A percentile compares a stretch with the other conserved stretches of the same genome.
phyloP scores from a whole-genome alignment of 2,888 invertebrate genomes.

The Brenthis daphne region DNA sequence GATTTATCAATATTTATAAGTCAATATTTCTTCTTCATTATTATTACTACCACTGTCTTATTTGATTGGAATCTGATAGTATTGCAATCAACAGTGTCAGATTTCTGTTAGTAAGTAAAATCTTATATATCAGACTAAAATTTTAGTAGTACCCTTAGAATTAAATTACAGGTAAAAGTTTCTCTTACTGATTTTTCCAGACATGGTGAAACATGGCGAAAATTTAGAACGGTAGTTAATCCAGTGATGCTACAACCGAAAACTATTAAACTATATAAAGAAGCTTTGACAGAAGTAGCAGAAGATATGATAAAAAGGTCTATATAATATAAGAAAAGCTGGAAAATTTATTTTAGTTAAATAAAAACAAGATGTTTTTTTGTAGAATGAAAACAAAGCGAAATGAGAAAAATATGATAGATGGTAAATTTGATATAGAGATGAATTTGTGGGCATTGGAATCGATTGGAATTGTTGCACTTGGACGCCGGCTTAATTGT shows the following conservation, averaged over 20 bases:
- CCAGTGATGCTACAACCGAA: constrained; percentile 89
- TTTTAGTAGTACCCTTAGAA: too few relatives aligned
- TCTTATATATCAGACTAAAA: too few relatives aligned
- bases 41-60: too few relatives aligned
- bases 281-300: constrained; percentile 85
- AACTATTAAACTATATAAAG: constrained; percentile 85
- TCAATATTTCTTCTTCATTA: too few relatives aligned
- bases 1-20: too few relatives aligned
- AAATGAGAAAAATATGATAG: constrained; percentile 78
- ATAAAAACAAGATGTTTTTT: constrained; percentile 27
- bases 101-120: too few relatives aligned
- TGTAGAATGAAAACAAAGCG: constrained; percentile 78
- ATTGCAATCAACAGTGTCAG: too few relatives aligned
- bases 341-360: too few relatives aligned
- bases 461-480: constrained; percentile 68
- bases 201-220: constrained; percentile 90
- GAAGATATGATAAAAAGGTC: constrained; percentile 74
- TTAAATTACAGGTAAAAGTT: too few relatives aligned
- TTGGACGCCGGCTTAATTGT: constrained; percentile 66
- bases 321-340: neutral
- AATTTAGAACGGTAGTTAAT: constrained; percentile 88
- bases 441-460: constrained; percentile 85
- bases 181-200: constrained; percentile 61
- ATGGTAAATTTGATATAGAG: constrained; percentile 78
- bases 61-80: too few relatives aligned